Percentiles rank a stretch among this genome's conserved stretches.
Evolutionary conservation across 2,888 invertebrate species (phyloP).

Genomic region (Erebia palarica): DNA sequence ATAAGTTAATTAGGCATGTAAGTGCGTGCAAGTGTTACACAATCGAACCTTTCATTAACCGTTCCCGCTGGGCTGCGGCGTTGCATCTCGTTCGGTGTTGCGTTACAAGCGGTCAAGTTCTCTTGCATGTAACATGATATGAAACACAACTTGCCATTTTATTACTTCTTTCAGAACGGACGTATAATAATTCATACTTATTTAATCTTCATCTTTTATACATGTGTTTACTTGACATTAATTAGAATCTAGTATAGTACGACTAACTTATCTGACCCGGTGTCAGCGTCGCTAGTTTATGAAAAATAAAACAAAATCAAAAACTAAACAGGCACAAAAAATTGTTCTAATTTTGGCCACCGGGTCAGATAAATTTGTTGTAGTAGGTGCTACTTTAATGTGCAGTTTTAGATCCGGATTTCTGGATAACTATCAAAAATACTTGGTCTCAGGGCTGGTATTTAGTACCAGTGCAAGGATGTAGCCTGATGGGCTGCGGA

Average conservation of each 20-base stretch:
- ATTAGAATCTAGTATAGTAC: not conserved
- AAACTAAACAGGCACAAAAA: no score
- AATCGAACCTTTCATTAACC: conserved; percentile 49
- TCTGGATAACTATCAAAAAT: no score
- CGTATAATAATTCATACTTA: conserved; percentile 29
- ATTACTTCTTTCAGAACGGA: conserved; percentile 35
- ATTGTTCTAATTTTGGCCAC: no score
- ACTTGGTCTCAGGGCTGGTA: no score
- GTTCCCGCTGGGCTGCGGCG: conserved; percentile 42
- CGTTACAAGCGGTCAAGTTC: conserved; percentile 50
- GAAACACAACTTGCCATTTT: conserved; percentile 41
- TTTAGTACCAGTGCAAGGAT: no score
- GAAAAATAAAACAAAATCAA: no score
- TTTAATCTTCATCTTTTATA: conserved; percentile 22
- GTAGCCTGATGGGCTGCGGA: no score
- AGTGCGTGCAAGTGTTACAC: conserved; percentile 50
- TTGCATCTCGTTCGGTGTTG: conserved; percentile 46
- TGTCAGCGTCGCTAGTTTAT: no score
- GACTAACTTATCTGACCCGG: no score
- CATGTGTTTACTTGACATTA: not conserved
- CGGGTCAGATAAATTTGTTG: no score
- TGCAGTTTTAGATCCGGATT: no score
- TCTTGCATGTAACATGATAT: conserved; percentile 59
- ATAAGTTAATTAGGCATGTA: conserved; percentile 62
- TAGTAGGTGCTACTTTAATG: no score